Evolutionary conservation across 1,140 invertebrate species (phyloP), one percentile per base, ranked within the genome.

Genomic region (Dendrolimus punctatus): DNA sequence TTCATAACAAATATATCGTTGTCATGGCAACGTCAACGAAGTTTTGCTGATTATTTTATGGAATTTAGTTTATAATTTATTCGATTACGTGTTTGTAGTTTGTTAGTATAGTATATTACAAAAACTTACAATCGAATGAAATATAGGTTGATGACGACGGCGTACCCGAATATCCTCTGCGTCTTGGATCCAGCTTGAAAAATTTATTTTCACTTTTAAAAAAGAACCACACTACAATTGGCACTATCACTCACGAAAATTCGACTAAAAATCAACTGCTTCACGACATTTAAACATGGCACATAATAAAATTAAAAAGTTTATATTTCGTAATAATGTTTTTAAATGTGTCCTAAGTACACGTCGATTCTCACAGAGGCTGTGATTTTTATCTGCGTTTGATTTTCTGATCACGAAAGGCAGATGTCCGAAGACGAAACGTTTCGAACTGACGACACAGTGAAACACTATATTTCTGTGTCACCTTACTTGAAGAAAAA

Each of bases 401-500:
- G 50, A 52, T 48, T 68, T 74, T 74, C 71, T 56, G 56, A 67
- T 68, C 71, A 75, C 70, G 74, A 63, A 64, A 63, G 43, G 56
- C 56, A 59, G 49, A 62, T 72, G 69, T 57, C 63, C 66, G 49
- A 39, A 38, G 46, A 49, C 40, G 54, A 42, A 39, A 46, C 43
- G 5, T 39, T 23, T n/a, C 49, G 36, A 43, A 47, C 40, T 36
- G 9, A 9, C 36, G 57, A 53, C 44, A 44, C 53, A 50, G n/a
- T 43, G 9, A 49, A 47, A 58, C 46, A 49, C 64, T 70, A 58
- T 57, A 37, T 4, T 40, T 46, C 52, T 55, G 64, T 66, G 66
- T 60, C 41, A n/a, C 41, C 43, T 2, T 7, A 45, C 43, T 45
- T 23, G 1, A 23, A 23, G 1, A 23, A 23, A 23, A 23, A 23